Evolutionary conservation across 2,797 vertebrate species (phyloP).

Genomic region (Halcyon smyrnensis): DNA sequence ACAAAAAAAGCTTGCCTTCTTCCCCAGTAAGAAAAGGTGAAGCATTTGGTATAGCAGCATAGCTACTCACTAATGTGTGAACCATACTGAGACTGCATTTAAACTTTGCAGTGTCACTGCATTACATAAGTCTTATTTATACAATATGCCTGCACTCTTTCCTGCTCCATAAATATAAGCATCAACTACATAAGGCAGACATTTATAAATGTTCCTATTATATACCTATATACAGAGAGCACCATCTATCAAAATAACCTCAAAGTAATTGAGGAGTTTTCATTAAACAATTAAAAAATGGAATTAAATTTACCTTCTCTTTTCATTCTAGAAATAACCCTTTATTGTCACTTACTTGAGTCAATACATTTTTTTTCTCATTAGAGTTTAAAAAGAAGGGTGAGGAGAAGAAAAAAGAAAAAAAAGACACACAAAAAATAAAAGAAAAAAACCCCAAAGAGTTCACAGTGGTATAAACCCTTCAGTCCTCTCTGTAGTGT

Average conservation of each 20-base stretch:
- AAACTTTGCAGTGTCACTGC: conserved; percentile 25
- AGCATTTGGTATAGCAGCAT: background rate
- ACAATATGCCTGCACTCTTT: background rate
- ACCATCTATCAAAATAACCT: background rate
- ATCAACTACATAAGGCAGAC: background rate
- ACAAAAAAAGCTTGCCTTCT: background rate
- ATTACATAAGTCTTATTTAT: conserved; percentile 18
- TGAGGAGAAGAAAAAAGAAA: background rate
- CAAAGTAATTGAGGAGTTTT: background rate
- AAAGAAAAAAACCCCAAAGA: background rate
- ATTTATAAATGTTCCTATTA: background rate
- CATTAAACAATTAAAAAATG: background rate
- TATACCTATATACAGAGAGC: background rate
- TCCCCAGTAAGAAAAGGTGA: background rate
- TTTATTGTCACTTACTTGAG: background rate
- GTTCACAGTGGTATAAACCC: background rate
- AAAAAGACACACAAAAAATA: background rate
- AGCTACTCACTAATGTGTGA: background rate
- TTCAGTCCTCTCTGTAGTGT: background rate
- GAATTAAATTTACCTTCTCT: background rate
- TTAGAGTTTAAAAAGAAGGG: background rate
- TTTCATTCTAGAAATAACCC: background rate
- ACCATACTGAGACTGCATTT: background rate
- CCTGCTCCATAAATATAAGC: background rate
- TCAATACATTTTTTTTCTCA: background rate